Evolutionary conservation across 2,888 invertebrate species (phyloP).

Genomic region (Imbricaverruca yamaguchii): DNA sequence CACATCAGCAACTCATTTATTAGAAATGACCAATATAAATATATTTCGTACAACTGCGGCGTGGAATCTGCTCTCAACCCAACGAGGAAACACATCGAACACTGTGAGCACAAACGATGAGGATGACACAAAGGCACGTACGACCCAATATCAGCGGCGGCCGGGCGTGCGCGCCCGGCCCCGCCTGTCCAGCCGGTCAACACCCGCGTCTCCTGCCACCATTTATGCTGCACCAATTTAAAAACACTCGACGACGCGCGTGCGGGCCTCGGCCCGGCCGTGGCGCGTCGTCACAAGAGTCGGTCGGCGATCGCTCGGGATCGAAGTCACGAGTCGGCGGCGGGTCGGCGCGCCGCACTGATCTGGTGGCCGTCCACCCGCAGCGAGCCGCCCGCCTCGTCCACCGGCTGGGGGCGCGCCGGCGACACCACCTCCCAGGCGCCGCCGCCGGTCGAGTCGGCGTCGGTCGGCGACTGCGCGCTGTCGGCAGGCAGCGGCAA

Average conservation of each 20-base stretch:
- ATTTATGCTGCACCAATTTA: constrained; percentile 1
- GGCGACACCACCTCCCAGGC: not conserved
- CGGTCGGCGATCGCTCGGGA: not conserved
- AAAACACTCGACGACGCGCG: not conserved
- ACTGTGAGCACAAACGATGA: constrained; percentile 11
- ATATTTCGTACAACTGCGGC: not conserved
- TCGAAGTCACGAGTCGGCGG: not conserved
- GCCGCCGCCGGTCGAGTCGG: not conserved
- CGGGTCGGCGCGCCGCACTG: not conserved
- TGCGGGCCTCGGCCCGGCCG: not conserved
- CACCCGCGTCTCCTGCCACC: not conserved
- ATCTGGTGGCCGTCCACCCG: not conserved
- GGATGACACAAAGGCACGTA: constrained; percentile 5
- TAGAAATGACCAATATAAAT: constrained; percentile 14
- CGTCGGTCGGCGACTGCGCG: not conserved
- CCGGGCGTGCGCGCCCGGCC: not conserved
- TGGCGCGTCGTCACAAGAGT: not conserved
- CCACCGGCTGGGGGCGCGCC: not conserved
- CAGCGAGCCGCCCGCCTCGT: not conserved
- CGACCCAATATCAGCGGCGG: not conserved
- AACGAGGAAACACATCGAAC: constrained; percentile 15
- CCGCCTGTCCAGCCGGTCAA: too few species aligned
- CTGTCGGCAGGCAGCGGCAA: not conserved
- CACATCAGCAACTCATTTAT: not conserved
- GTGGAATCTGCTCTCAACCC: not conserved